These are phyloP conservation scores for Emydocephalus ijimae DNA, from an alignment of 2,113 vertebrate genomes.

Conservation along the genomic window DNA sequence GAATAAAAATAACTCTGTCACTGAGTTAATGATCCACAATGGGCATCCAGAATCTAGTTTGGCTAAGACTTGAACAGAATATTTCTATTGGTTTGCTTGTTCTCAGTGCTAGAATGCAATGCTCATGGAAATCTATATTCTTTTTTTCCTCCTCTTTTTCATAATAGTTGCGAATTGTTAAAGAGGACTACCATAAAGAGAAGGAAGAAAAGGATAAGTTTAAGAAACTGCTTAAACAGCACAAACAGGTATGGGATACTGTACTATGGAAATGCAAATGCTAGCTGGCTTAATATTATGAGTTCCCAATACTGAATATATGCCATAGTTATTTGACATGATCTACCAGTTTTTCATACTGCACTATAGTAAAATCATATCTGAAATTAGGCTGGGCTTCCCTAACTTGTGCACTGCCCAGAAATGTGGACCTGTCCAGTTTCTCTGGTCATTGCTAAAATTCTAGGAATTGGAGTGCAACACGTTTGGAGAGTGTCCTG, in stretches of 20 bases:
- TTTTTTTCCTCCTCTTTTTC: neutral
- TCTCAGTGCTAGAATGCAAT: neutral
- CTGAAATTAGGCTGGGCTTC: neutral
- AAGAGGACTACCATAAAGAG: constrained; percentile 87
- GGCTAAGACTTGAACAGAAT: neutral
- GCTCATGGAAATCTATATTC: too few species aligned
- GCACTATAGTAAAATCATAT: neutral
- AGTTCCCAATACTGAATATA: neutral
- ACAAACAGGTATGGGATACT: constrained; percentile 82
- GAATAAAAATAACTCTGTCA: neutral
- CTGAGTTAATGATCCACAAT: neutral
- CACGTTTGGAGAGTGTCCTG: neutral
- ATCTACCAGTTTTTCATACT: neutral
- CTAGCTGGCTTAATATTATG: neutral
- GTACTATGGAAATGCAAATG: neutral
- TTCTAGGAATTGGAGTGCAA: neutral
- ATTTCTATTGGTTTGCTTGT: neutral
- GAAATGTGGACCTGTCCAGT: neutral
- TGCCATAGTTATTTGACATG: neutral
- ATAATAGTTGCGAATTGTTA: constrained; percentile 82
- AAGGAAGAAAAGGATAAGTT: constrained; percentile 87
- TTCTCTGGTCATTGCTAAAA: neutral
- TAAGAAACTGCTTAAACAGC: constrained; percentile 87
- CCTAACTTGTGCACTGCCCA: neutral
- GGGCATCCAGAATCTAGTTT: neutral